Base-by-base conservation (phyloP, 2,113 vertebrate species). In the Bubo blakistoni region DNA sequence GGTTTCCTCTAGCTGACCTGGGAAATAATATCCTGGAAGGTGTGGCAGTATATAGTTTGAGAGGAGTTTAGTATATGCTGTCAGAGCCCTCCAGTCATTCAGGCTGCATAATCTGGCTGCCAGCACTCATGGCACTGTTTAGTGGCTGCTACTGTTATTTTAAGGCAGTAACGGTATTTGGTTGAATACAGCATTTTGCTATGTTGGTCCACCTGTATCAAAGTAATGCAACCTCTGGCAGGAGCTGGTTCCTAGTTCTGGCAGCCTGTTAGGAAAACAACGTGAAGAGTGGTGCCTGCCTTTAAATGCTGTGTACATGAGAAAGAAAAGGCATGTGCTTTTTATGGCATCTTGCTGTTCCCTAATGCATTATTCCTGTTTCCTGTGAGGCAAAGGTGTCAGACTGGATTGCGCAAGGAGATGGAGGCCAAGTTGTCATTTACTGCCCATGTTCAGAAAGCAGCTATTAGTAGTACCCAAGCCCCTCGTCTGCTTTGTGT, bases 401-500 rank as follows among this genome's bases (percentile, higher is more conserved):
- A 87, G 89, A 85, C 44, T 69, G 84, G 70, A 30, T 91, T 91
- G 84, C 91, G 81, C 46, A 92, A 81, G 58, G 92, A 80, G 42
- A 49, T 70, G 73, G 81, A 91, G 36, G 46, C 74, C 61, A 58
- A 82, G 58, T 30, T 89, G 77, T 93, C 91, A 46, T 85, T 71
- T 91, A 81, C 7, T 76, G 73, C 70, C 47, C 4, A 1, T 85
- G 51, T 73, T 96, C 78, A 79, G 89, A 46, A 87, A 65, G 47
- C 71, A 79, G 51, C 49, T 32, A 7, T 71, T 52, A 42, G 51
- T 36, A 52, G 54, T 81, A 79, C 54, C 52, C 54, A n/a, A 13
- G 38, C 83, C 58, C 24, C n/a, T 92, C n/a, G 71, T 91, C 81
- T 92, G 49, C 80, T 94, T 80, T 95, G 78, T 91, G 86, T 91